Evolutionary conservation across 2,797 vertebrate species (phyloP).

Genomic region (Balearica regulorum): DNA sequence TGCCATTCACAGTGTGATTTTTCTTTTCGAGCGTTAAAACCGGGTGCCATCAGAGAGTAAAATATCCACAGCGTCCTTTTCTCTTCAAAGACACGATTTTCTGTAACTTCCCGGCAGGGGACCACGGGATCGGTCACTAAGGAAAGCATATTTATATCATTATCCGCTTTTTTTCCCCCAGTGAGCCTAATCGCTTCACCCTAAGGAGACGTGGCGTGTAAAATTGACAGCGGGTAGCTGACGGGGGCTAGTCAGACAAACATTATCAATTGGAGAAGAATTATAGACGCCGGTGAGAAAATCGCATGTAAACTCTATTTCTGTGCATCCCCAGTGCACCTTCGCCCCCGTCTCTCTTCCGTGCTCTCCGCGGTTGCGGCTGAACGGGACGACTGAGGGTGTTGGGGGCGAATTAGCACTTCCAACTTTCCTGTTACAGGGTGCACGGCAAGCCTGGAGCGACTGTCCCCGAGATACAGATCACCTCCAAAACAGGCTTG

Average conservation of each 20-base stretch:
- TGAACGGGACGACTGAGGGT: neutral
- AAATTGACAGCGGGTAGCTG: neutral
- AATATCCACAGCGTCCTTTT: neutral
- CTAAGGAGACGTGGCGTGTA: neutral
- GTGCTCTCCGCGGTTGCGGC: neutral
- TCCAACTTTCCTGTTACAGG: neutral
- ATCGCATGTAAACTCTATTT: neutral
- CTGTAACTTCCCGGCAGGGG: neutral
- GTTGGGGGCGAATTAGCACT: neutral
- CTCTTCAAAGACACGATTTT: neutral
- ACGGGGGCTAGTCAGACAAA: neutral
- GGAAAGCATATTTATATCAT: neutral
- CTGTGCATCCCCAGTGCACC: neutral
- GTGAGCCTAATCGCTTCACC: neutral
- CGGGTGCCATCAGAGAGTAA: neutral
- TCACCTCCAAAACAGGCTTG: neutral
- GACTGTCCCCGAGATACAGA: neutral
- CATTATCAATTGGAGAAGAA: neutral
- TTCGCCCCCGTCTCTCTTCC: neutral
- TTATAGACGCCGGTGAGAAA: neutral
- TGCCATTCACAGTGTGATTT: neutral
- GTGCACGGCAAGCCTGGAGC: neutral
- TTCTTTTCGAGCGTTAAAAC: neutral
- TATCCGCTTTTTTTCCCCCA: neutral
- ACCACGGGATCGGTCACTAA: neutral